These are phyloP conservation scores for Ernsta delagoae DNA, from an alignment of 2,888 invertebrate species.

Conservation along the genomic window DNA sequence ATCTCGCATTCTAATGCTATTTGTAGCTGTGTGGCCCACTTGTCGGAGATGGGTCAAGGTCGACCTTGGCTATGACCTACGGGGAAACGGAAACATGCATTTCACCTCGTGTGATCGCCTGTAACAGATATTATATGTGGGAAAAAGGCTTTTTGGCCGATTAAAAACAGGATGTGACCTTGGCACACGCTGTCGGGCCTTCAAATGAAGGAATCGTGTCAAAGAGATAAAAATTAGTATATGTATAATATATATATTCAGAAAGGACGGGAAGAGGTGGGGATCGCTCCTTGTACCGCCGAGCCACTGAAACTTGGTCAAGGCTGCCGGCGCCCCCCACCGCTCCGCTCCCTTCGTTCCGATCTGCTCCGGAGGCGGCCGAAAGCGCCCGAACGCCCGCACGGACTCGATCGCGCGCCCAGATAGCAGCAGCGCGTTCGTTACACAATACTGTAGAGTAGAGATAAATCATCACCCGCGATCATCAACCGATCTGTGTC, in stretches of 20 bases:
- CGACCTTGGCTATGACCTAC: slow-evolving; percentile 50
- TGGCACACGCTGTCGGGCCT: slow-evolving; percentile 52
- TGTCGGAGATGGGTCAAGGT: slow-evolving; percentile 79
- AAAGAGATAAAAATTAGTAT: slow-evolving; percentile 62
- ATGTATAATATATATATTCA: slow-evolving; percentile 40
- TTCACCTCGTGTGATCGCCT: not conserved
- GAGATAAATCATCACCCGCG: slow-evolving; percentile 73
- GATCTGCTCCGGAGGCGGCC: slow-evolving; percentile 63
- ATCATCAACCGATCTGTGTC: slow-evolving; percentile 77
- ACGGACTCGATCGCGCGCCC: slow-evolving; percentile 69
- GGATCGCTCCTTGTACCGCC: slow-evolving; percentile 81
- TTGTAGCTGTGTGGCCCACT: slow-evolving; percentile 69
- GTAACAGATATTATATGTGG: not conserved
- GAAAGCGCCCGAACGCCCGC: slow-evolving; percentile 67
- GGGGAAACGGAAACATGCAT: slow-evolving; percentile 27
- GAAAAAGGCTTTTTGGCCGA: slow-evolving; percentile 38
- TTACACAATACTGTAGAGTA: slow-evolving; percentile 62
- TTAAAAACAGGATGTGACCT: slow-evolving; percentile 56
- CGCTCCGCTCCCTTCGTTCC: slow-evolving; percentile 54
- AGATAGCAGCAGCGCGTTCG: slow-evolving; percentile 66
- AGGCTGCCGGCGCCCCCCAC: slow-evolving; percentile 72
- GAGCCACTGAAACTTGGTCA: slow-evolving; percentile 84
- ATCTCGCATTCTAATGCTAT: slow-evolving; percentile 74
- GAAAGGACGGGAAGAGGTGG: slow-evolving; percentile 82
- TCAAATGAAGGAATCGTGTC: slow-evolving; percentile 76